phyloP scores from a whole-genome alignment of 2,888 invertebrate species.

The Trichogramma evanescens region DNA sequence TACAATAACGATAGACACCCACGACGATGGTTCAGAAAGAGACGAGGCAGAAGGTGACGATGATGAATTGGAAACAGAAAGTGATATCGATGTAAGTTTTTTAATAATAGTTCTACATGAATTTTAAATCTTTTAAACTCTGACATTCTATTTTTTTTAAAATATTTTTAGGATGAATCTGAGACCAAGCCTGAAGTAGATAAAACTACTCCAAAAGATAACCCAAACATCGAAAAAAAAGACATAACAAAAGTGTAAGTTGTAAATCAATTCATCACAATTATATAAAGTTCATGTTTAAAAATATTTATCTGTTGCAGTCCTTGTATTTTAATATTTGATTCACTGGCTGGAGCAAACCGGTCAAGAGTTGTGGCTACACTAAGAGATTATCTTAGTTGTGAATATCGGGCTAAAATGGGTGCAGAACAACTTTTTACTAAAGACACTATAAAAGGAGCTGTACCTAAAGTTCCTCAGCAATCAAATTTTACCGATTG shows the following conservation, averaged over 20 bases:
- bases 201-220: background rate
- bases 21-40: slow-evolving; percentile 65
- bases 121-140: background rate
- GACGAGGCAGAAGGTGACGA: slow-evolving; percentile 78
- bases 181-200: slow-evolving; percentile 4
- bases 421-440: slow-evolving; percentile 64
- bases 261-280: background rate
- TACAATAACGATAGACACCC: slow-evolving; percentile 55
- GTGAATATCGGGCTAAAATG: slow-evolving; percentile 75
- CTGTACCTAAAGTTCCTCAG: slow-evolving; percentile 88
- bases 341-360: slow-evolving; percentile 77
- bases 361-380: slow-evolving; percentile 81
- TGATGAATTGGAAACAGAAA: slow-evolving; percentile 56
- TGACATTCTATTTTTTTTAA: background rate
- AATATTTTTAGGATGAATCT: slow-evolving; percentile 8
- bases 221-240: background rate
- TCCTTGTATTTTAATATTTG: slow-evolving; percentile 91
- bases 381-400: slow-evolving; percentile 81
- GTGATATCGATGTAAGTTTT: slow-evolving; percentile 43
- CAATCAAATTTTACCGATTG: slow-evolving; percentile 97
- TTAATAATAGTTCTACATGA: background rate
- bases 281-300: slow-evolving; percentile 13
- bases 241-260: slow-evolving; percentile 20
- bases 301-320: slow-evolving; percentile 50
- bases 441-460: slow-evolving; percentile 78